phyloP scores from a whole-genome alignment of 2,888 invertebrate species.

The Sussaba pulchella region DNA sequence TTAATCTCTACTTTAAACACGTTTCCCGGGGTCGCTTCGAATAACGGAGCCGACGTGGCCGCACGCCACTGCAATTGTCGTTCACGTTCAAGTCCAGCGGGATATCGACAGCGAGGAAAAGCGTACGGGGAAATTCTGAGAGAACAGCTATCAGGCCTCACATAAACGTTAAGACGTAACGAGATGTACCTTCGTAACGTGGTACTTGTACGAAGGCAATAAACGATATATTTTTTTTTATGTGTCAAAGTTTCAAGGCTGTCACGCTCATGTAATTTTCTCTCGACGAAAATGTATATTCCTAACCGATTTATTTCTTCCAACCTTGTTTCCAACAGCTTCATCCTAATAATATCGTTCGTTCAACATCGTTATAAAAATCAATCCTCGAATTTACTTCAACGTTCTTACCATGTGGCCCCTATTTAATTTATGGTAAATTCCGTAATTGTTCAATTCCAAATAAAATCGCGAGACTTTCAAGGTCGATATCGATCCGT shows the following conservation, averaged over 20 bases:
- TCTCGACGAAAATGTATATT: background rate
- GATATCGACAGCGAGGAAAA: constrained; percentile 53
- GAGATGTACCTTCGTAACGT: background rate
- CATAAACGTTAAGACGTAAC: constrained; percentile 14
- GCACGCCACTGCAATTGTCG: constrained; percentile 53
- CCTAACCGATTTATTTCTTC: background rate
- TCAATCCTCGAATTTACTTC: no score
- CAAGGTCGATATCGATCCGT: background rate
- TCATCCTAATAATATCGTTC: no score
- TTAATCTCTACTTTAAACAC: constrained; percentile 62
- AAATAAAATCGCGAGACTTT: background rate
- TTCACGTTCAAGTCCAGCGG: constrained; percentile 40
- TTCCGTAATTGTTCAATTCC: background rate
- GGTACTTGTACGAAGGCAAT: background rate
- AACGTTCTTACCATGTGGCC: no score
- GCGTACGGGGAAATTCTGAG: constrained; percentile 44
- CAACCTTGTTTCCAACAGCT: no score
- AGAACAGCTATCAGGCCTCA: constrained; percentile 18
- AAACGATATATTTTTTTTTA: background rate
- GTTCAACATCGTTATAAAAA: no score
- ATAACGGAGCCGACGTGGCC: background rate
- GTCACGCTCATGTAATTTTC: background rate
- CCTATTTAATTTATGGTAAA: no score
- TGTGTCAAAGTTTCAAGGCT: background rate
- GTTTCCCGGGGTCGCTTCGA: constrained; percentile 48